Base-by-base conservation (phyloP, 2,888 invertebrate genomes). In the Panopea generosa region DNA sequence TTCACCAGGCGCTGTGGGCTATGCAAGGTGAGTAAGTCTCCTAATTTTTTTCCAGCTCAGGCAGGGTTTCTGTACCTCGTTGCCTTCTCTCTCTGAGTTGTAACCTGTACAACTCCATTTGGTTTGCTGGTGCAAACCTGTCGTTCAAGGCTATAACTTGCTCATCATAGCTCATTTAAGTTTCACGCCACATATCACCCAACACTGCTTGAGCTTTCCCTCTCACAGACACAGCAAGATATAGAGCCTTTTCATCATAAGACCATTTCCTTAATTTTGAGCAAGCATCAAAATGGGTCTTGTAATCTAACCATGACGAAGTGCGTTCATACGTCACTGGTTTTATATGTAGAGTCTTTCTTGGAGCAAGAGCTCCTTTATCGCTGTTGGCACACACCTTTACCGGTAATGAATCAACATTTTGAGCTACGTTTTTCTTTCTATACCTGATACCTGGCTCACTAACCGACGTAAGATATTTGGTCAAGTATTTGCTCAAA, bases 281-380 rank as follows among this genome's bases (percentile, higher is more conserved):
- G 55, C 75, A 75, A 2, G 61, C 61, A 24, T 65, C 75, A 56
- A 75, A 75, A 18, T 75, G 76, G 14, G 66, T 60, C 22, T 33
- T 61, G 26, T 56, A 76, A 26, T 76, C 70, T 1, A 49, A 2
- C 76, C 70, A 76, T n/a, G 70, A 33, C 11, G 24, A 40, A 0
- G 55, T 55, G 7, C 57, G 70, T 52, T 71, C 76, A 61, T 52
- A 71, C 4, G 56, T 65, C 14, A 61, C 75, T 9, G 70, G 52
- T 24, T 68, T 68, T 9, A 67, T 16, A 45, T 18, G 52, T 33
- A 33, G 4, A 7, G 33, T 11, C 33, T 33, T 33, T 4, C 11
- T 11, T 33, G 33, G 4, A 7, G 33, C 33, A 4, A 7, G 4
- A 7, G 33, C 33, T 33, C 6, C 33, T 7, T 33, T 11, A 7